Evolutionary conservation across 1,140 invertebrate genomes (phyloP), one percentile per base, ranked within the genome.

Genomic region (Olivierus martensii): DNA sequence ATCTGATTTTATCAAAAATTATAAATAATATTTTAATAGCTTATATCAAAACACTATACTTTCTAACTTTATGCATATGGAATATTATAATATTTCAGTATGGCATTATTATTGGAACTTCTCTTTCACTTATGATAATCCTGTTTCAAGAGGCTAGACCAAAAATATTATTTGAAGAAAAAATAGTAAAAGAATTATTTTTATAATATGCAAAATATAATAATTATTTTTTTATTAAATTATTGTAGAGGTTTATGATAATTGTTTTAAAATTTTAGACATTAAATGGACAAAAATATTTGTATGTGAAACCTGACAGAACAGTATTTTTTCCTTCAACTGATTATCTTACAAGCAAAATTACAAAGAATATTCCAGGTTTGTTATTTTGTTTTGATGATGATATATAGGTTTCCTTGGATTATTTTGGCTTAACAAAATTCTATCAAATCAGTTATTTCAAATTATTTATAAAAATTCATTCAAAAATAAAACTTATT

Each of bases 111-210:
- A 75, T 87, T 51, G 92, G 92, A 5, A 84, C 92, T 6, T 76
- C 76, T 1, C 75, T 89, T 10, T 90, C 92, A 66, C 72, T 95
- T 1, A 67, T 87, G 9, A 80, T 93, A 57, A 67, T 96, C 1
- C 70, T 96, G 0, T 90, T 92, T 68, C 80, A 85, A 1, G 84
- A 85, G 49, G 86, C 89, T 0, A 75, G 88, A 62, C 91, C 91
- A 1, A 79, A 79, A 42, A 80, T 93, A 35, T 35, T 47, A 28
- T 53, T 61, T 39, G 48, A 56, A 36, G 36, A 46, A 6, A 55
- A 50, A 41, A 52, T 47, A 45, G 57, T 58, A 49, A 46, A 14
- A n/a, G 9, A 28, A 6, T 28, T 2, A 1, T 9, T 28, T 4
- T 2, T 4, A 1, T 28, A 28, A n/a, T n/a, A n/a, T n/a, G n/a